phyloP scores from a whole-genome alignment of 2,797 vertebrate species.

The Hydrophis major region DNA sequence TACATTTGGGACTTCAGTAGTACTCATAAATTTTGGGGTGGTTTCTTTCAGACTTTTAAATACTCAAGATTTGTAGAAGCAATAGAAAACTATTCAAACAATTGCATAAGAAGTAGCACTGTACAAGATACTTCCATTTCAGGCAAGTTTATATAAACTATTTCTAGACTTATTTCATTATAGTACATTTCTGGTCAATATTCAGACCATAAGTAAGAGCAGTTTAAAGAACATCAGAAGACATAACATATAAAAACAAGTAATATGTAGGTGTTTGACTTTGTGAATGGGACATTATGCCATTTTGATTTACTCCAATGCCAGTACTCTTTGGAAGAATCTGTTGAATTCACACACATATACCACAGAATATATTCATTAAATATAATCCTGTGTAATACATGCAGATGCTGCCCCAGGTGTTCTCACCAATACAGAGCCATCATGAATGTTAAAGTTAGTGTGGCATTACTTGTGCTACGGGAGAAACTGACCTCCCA shows the following conservation, averaged over 20 bases:
- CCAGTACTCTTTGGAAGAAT: not conserved
- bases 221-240: not conserved
- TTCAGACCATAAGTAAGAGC: not conserved
- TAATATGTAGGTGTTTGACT: not conserved
- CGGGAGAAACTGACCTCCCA: not conserved
- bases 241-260: not conserved
- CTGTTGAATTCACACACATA: not conserved
- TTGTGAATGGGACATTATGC: not conserved
- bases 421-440: not conserved
- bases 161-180: not conserved
- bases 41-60: not conserved
- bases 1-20: not conserved
- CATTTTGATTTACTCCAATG: not conserved
- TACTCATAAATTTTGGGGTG: not conserved
- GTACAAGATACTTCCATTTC: not conserved
- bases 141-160: not conserved
- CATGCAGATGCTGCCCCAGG: not conserved
- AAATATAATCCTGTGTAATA: not conserved
- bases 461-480: not conserved
- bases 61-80: not conserved
- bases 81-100: not conserved
- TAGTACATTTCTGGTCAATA: not conserved
- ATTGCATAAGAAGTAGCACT: not conserved
- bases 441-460: not conserved
- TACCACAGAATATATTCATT: not conserved